phyloP scores from a whole-genome alignment of 92 coral and sea anemone species.

The Hydrozoanthus gracilis region DNA sequence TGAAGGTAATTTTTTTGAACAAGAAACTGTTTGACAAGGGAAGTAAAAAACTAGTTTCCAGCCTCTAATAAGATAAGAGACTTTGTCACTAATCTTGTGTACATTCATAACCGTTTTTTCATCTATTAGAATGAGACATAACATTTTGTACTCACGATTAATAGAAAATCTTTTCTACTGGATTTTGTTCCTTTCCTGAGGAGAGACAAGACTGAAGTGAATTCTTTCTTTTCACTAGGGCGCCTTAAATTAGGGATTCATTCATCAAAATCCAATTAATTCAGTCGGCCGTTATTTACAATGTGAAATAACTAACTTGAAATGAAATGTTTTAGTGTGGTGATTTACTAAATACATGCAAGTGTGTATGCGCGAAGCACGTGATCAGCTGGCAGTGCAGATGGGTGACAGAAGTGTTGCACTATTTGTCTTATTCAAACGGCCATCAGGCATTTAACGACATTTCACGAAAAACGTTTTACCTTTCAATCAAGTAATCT shows the following conservation, averaged over 20 bases:
- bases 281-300: slow-evolving; percentile 88
- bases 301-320: slow-evolving; percentile 87
- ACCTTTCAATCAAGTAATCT: slow-evolving; percentile 28
- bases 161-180: neutral
- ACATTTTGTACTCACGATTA: slow-evolving; percentile 27
- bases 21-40: slow-evolving; percentile 3
- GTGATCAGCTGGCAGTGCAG: slow-evolving; percentile 39
- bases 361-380: slow-evolving; percentile 1
- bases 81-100: slow-evolving; percentile 13
- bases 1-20: neutral
- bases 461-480: slow-evolving; percentile 18
- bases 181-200: slow-evolving; percentile 47
- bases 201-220: slow-evolving; percentile 55
- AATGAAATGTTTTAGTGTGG: slow-evolving; percentile 67
- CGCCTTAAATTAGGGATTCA: slow-evolving; percentile 80
- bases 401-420: slow-evolving; percentile 36
- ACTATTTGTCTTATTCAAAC: slow-evolving; percentile 27
- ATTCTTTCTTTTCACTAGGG: slow-evolving; percentile 51
- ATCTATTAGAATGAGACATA: neutral
- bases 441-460: slow-evolving; percentile 35
- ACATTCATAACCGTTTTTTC: slow-evolving; percentile 7
- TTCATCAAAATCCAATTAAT: slow-evolving; percentile 88
- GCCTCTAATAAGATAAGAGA: slow-evolving; percentile 26
- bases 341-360: slow-evolving; percentile 24
- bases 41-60: slow-evolving; percentile 19